phyloP scores from a whole-genome alignment of 1,140 invertebrate genomes.

The Leptinotarsa texana region DNA sequence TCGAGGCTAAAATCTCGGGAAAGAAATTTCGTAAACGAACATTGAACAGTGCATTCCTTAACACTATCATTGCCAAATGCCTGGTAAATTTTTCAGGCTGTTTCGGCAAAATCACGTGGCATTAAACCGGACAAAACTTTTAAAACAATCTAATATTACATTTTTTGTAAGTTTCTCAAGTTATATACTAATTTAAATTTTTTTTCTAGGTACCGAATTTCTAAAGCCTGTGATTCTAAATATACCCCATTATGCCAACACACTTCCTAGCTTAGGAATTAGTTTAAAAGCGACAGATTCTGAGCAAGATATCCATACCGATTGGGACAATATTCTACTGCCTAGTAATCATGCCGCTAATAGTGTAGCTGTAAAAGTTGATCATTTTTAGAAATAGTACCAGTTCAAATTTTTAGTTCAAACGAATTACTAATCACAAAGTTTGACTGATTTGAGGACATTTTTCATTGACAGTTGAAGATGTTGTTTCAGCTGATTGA shows the following conservation, averaged over 20 bases:
- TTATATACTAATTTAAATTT: not conserved
- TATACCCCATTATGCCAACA: constrained; percentile 75
- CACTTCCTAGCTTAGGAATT: constrained; percentile 69
- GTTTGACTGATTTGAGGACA: not conserved
- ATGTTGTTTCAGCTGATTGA: too few species aligned
- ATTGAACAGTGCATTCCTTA: too few species aligned
- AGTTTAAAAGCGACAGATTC: constrained; percentile 82
- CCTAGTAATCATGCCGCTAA: constrained; percentile 79
- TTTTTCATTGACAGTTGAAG: not conserved
- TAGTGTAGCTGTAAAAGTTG: constrained; percentile 84
- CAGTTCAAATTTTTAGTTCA: too few species aligned
- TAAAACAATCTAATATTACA: not conserved
- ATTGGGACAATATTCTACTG: constrained; percentile 76
- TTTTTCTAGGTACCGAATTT: constrained; percentile 72
- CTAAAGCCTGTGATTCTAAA: constrained; percentile 82
- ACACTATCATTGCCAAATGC: too few species aligned
- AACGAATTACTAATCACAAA: not conserved
- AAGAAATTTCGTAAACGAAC: not conserved
- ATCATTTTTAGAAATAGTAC: constrained; percentile 74
- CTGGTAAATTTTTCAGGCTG: too few species aligned
- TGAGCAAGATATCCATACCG: constrained; percentile 68
- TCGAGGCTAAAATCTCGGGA: too few species aligned
- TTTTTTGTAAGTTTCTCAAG: not conserved
- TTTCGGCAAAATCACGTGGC: too few species aligned
- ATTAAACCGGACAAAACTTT: too few species aligned